Base-by-base conservation (phyloP, 1,140 invertebrate genomes). In the Bacillus rossius region DNA sequence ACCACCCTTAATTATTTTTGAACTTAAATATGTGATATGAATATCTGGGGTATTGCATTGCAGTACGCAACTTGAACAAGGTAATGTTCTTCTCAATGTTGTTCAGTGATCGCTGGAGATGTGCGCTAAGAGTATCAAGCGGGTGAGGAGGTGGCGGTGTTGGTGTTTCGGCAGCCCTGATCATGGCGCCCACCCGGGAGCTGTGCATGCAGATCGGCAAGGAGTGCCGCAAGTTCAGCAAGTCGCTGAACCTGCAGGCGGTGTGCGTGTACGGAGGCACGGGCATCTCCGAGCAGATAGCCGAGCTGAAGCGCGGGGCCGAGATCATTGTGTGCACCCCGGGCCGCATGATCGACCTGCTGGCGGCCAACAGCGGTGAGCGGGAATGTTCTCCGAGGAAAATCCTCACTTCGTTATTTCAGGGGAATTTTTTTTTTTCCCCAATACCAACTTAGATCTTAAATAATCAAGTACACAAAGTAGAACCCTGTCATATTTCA, bases 261-360 rank as follows among this genome's bases (percentile, higher is more conserved):
- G 96, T 98, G 0, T 99, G 96, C 71, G 97, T 99, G 0, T 99
- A 99, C 71, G 98, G 98, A 19, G 98, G 98, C 8, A 99, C 97
- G 1, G 96, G 93, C 0, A 96, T 96, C 61, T 96, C 90, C 0
- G 95, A 98, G 76, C 93, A 96, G 75, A 99, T 99, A 66, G 96
- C 96, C 0, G 96, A 99, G 73, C 71, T 99, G 49, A 99, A 99
- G 74, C 82, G 96, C 48, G 97, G 97, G 16, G 93, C 96, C 0
- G 96, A 99, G 77, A 96, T 99, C 57, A 96, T 99, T 59, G 96
- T 99, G 0, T 99, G 97, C 67, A 99, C 98, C 0, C 97, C 98
- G 0, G 98, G 98, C 0, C 81, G 98, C 61, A 99, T 99, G 97
- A 99, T 99, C 67, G 98, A 99, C 72, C 99, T 99, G 96, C 74